phyloP scores from a whole-genome alignment of 2,888 invertebrate species.

The Cephus pulcher region DNA sequence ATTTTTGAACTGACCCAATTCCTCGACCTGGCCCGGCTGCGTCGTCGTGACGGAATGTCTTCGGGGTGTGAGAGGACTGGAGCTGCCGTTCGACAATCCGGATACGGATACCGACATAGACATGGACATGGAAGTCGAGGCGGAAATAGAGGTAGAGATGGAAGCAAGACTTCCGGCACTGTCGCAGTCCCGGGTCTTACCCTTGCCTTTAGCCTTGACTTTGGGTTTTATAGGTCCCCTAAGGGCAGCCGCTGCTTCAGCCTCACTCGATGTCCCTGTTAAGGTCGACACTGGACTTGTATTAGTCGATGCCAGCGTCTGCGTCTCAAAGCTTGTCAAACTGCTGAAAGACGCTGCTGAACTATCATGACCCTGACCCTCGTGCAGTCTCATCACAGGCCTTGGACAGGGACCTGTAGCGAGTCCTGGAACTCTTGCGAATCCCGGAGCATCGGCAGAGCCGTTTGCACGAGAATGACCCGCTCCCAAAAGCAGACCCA shows the following conservation, averaged over 20 bases:
- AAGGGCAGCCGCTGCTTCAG: constrained; percentile 73
- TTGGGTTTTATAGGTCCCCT: constrained; percentile 38
- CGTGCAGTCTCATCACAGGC: constrained; percentile 39
- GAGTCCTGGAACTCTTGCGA: constrained; percentile 38
- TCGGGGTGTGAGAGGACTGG: constrained; percentile 79
- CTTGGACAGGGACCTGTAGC: constrained; percentile 36
- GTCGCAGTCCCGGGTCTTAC: constrained; percentile 68
- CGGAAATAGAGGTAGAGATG: constrained; percentile 60
- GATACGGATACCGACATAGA: constrained; percentile 80
- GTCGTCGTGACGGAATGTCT: constrained; percentile 83
- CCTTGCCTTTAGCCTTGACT: constrained; percentile 51
- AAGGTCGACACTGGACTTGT: constrained; percentile 92
- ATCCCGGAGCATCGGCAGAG: constrained; percentile 54
- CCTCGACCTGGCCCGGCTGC: constrained; percentile 74
- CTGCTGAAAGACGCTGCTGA: constrained; percentile 69
- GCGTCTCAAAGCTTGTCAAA: constrained; percentile 70
- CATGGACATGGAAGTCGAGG: constrained; percentile 68
- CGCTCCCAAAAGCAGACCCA: constrained; percentile 84
- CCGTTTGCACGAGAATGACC: constrained; percentile 68
- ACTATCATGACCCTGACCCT: constrained; percentile 47
- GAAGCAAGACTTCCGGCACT: constrained; percentile 77
- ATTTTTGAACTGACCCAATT: constrained; percentile 78
- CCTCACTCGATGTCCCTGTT: constrained; percentile 79
- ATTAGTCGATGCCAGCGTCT: constrained; percentile 82
- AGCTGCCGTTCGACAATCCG: constrained; percentile 83